Percentiles rank a stretch among this genome's conserved stretches.
These are phyloP conservation scores for Turdus rufiventris DNA, from an alignment of 2,113 vertebrate species.

Conservation along the genomic window DNA sequence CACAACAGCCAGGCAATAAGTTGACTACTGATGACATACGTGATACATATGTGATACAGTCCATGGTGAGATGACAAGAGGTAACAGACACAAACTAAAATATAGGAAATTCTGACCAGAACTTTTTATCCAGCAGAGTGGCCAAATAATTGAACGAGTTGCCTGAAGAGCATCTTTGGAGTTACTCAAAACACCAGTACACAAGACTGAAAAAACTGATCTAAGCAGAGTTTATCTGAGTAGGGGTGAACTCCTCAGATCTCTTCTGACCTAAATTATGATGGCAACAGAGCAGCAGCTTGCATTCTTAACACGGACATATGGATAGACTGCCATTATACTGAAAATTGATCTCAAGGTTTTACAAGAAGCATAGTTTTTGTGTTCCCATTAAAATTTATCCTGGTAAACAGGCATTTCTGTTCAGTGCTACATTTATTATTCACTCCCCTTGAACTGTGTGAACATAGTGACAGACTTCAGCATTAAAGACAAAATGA, in stretches of 20 bases:
- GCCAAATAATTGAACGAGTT: background rate
- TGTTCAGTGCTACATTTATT: background rate
- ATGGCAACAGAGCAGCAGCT: background rate
- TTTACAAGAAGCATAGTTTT: background rate
- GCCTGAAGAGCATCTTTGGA: background rate
- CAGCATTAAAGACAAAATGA: background rate
- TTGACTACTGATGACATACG: accelerated
- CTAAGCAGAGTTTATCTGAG: background rate
- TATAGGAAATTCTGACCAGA: background rate
- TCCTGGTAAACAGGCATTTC: background rate
- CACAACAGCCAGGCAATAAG: background rate
- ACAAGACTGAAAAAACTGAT: background rate
- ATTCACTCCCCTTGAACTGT: background rate
- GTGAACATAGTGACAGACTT: background rate
- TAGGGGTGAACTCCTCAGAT: background rate
- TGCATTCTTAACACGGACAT: background rate
- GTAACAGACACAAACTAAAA: background rate
- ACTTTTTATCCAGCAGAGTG: background rate
- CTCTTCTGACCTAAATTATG: background rate
- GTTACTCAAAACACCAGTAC: background rate
- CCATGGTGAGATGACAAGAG: background rate
- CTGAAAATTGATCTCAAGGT: background rate
- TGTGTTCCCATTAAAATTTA: background rate
- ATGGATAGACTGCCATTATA: background rate
- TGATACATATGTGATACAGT: accelerated